Base-by-base conservation (phyloP, 2,797 vertebrate species). In the Choloepus didactylus region DNA sequence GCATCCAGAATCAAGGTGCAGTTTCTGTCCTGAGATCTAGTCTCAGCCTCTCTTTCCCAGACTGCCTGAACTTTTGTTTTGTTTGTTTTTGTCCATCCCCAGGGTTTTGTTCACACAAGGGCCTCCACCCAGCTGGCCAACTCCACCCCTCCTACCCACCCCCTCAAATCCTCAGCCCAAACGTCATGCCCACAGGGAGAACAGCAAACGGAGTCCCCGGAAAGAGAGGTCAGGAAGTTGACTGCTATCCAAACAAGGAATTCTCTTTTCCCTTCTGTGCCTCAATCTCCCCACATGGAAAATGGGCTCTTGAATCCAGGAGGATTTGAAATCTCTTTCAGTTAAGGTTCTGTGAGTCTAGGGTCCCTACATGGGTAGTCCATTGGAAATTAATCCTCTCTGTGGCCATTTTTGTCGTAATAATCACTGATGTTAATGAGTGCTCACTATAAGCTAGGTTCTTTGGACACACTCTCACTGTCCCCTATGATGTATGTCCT, bases 401-500 rank as follows among this genome's bases (percentile, higher is more conserved):
- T 2, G n/a, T 60, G 79, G 27, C 38, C 14, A 8, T 67, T 75
- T 56, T 29, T 46, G 31, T 29, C 38, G 5, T 60, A 12, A 15
- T 59, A 23, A 59, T 59, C 44, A 25, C 19, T 6, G 7, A 31
- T 27, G 1, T 14, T 16, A 77, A 31, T 9, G 5, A 5, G 19
- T 8, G 27, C n/a, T 66, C 67, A 38, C 60, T 25, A 3, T 19
- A 7, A 18, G 79, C 23, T n/a, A 5, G 46, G 31, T 29, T 19
- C 25, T 25, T 5, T 9, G 69, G 60, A 35, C 92, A 41, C 14
- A 1, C 16, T 11, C 46, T 23, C 44, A 41, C 35, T 54, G 6
- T 38, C 51, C 31, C 27, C 6, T 9, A 6, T 9, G n/a, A 25
- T 18, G 5, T 9, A 15, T 41, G 6, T 0, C 3, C 7, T 27